Evolutionary conservation across 2,888 invertebrate species (phyloP).

Genomic region (Limenitis camilla): DNA sequence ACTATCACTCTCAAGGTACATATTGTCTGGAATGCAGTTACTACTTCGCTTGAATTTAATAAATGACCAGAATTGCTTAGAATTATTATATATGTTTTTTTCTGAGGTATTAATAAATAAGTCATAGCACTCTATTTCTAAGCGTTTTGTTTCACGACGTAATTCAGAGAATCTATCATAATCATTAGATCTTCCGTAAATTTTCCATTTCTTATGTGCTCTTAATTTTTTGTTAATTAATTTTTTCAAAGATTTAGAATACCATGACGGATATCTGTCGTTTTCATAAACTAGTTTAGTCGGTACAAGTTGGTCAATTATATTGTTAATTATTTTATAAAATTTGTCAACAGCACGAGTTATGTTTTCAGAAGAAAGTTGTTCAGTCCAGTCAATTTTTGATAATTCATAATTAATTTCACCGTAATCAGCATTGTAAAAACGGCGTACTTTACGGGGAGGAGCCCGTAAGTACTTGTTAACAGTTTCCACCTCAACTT

Average conservation of each 20-base stretch:
- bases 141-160: no score
- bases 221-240: conserved; percentile 1
- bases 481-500: background rate
- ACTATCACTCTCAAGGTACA: no score
- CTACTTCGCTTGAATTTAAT: no score
- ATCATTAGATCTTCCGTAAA: background rate
- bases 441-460: background rate
- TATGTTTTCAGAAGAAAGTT: background rate
- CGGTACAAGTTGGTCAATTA: background rate
- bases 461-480: background rate
- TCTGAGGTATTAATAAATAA: no score
- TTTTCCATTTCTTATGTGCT: conserved; percentile 5
- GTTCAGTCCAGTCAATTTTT: background rate
- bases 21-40: no score
- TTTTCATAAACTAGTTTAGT: background rate
- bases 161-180: conserved; percentile 1
- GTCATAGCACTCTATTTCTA: no score
- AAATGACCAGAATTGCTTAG: no score
- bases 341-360: background rate
- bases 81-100: no score
- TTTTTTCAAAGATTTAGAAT: background rate
- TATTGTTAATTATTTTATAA: background rate
- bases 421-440: background rate
- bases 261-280: background rate
- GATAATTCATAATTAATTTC: background rate